Evolutionary conservation across 37 sponge, comb jelly and placozoan species (phyloP), one percentile per base, ranked within the genome.

Genomic region (Beroe ovata): DNA sequence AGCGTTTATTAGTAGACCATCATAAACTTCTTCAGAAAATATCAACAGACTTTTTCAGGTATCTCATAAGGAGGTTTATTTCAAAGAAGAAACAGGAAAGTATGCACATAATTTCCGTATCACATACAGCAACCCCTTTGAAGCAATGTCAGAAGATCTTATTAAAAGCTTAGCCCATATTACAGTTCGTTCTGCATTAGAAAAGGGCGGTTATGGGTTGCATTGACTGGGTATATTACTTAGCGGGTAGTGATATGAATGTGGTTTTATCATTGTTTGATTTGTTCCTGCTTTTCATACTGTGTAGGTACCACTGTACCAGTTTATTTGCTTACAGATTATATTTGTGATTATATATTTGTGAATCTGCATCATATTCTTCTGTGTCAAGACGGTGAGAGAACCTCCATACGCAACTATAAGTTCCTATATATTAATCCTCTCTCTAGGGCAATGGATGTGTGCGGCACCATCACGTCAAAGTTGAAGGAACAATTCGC

Each of bases 41-140:
- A 20, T 62, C 8, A 26, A 20, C 4, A 20, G 20, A 62, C 20
- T 20, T 20, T 62, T 26, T 62, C 63, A 62, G 63, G 20, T 62
- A 20, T 62, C 54, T 11, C 54, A 47, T 11, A 47, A 47, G 54
- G 54, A 47, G 11, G 54, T 30, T 34, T 66, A 2, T 8, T 66
- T 32, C 69, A 66, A 16, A 1, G 32, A 25, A 1, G 30, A 26
- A 30, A 33, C 36, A 66, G 35, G 30, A 33, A 26, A 66, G 69
- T 66, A 66, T 33, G 25, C 69, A 33, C 69, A 66, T 18, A 29
- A 30, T 32, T 66, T 66, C 69, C 25, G 69, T 32, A 66, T 66
- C 32, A 66, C 69, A 1, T 66, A 66, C 36, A 34, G 32, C 18
- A 34, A 66, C 16, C 69, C 69, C 18, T 66, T 66, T 18, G 69